A percentile compares a stretch with the other conserved stretches of the same genome.
These are phyloP conservation scores for Perizoma flavofasciatum DNA, from an alignment of 2,888 invertebrate species.

Conservation along the genomic window DNA sequence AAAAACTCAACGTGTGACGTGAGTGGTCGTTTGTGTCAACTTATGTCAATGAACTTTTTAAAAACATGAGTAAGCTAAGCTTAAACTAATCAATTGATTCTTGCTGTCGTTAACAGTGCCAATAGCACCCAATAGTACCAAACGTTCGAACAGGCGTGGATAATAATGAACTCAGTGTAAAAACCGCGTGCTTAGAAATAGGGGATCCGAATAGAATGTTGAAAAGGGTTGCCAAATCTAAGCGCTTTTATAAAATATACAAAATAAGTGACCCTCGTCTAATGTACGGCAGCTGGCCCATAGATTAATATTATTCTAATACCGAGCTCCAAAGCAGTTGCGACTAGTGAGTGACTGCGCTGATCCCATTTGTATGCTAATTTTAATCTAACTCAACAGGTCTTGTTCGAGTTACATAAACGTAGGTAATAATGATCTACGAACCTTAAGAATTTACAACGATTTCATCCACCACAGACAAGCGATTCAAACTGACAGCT, in stretches of 20 bases:
- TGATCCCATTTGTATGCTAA: constrained; percentile 67
- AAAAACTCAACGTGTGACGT: constrained; percentile 52
- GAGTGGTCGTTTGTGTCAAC: constrained; percentile 46
- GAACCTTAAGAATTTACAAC: constrained; percentile 21
- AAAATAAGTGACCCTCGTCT: constrained; percentile 61
- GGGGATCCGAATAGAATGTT: constrained; percentile 69
- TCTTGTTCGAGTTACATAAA: constrained; percentile 33
- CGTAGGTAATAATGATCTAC: constrained; percentile 34
- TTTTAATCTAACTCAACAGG: constrained; percentile 56
- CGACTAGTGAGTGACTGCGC: constrained; percentile 38
- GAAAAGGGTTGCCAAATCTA: constrained; percentile 79
- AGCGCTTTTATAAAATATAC: constrained; percentile 60
- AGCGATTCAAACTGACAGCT: background rate
- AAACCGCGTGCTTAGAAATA: constrained; percentile 57
- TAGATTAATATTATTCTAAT: constrained; percentile 73
- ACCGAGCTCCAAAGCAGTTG: constrained; percentile 50
- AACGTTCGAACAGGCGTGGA: constrained; percentile 39
- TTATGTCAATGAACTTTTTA: constrained; percentile 57
- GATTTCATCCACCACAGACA: background rate
- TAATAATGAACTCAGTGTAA: constrained; percentile 53
- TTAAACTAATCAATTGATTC: constrained; percentile 34
- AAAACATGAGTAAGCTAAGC: constrained; percentile 33
- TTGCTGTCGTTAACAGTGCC: constrained; percentile 13
- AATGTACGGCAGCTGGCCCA: constrained; percentile 65
- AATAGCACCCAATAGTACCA: constrained; percentile 16